Conservation (phyloP, 2,888 invertebrate genomes). For the Thera britannica region DNA sequence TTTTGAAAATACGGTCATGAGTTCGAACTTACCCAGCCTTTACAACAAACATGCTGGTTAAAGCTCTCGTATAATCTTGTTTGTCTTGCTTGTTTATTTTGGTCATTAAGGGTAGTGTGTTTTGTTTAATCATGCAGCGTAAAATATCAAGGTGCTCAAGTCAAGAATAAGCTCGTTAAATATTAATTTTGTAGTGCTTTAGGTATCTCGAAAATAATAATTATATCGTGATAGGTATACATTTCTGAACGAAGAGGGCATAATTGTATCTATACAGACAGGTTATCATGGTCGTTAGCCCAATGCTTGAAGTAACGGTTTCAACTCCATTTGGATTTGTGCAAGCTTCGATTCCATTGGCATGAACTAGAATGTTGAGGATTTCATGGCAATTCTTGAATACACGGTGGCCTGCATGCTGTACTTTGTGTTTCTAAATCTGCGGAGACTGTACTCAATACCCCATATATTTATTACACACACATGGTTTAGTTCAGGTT, state of each 20-base stretch:
- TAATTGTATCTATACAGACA: not conserved
- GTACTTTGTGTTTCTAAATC: too few species aligned
- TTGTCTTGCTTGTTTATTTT: not conserved
- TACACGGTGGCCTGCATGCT: too few species aligned
- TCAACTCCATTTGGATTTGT: conserved; percentile 20
- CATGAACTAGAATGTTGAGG: not conserved
- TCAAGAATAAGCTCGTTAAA: not conserved
- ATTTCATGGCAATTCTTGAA: too few species aligned
- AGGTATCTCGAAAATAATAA: not conserved
- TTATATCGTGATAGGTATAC: conserved; percentile 1
- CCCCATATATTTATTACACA: too few species aligned
- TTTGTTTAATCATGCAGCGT: not conserved
- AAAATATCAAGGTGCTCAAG: not conserved
- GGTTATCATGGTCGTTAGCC: conserved; percentile 22
- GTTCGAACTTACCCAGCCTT: too few species aligned
- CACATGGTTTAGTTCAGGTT: too few species aligned
- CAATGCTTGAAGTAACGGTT: conserved; percentile 24
- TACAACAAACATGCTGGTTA: not conserved
- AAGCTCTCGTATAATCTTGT: not conserved
- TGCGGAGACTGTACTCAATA: too few species aligned
- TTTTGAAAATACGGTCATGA: too few species aligned
- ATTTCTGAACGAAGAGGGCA: conserved; percentile 10
- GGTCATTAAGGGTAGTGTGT: too few species aligned
- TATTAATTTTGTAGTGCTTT: not conserved
- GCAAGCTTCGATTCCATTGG: not conserved